Conservation (phyloP, 1,140 invertebrate species). For the Hyposmocoma kahamanoa region DNA sequence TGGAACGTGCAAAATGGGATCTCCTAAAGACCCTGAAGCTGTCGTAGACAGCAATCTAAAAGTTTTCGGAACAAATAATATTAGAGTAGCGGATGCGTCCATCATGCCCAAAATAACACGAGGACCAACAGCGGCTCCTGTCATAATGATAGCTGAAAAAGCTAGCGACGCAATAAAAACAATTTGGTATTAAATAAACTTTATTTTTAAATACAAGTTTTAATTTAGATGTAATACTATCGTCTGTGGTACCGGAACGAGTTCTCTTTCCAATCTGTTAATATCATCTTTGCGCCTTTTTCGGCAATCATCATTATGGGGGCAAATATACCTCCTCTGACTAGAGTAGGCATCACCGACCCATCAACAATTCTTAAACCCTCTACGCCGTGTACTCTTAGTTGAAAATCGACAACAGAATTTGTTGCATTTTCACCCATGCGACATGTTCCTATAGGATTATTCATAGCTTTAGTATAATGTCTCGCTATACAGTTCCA, state of each 20-base stretch:
- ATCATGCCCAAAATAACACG: constrained; percentile 82
- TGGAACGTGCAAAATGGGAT: constrained; percentile 87
- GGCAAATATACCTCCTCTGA: constrained; percentile 67
- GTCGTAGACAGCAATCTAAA: constrained; percentile 84
- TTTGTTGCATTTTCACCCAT: constrained; percentile 73
- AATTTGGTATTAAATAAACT: constrained; percentile 68
- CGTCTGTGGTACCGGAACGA: constrained; percentile 37
- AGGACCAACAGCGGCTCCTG: constrained; percentile 83
- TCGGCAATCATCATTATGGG: constrained; percentile 74
- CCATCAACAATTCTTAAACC: constrained; percentile 69
- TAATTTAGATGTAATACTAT: constrained; percentile 11
- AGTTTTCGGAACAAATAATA: constrained; percentile 79
- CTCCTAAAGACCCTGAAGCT: constrained; percentile 76
- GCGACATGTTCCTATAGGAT: constrained; percentile 74
- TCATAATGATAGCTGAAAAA: constrained; percentile 92
- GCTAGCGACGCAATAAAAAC: constrained; percentile 87
- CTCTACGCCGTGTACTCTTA: constrained; percentile 66
- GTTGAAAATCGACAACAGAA: constrained; percentile 74
- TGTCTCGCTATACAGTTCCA: constrained; percentile 81
- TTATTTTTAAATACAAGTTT: constrained; percentile 33
- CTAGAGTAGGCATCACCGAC: constrained; percentile 69
- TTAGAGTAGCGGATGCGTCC: constrained; percentile 86
- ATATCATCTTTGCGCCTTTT: constrained; percentile 60
- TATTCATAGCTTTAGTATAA: constrained; percentile 79
- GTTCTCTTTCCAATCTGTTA: constrained; percentile 63